Percentiles rank a stretch among this genome's conserved stretches.
These are phyloP conservation scores for Perodicticus potto DNA, from an alignment of 2,797 vertebrate species.

Conservation along the genomic window DNA sequence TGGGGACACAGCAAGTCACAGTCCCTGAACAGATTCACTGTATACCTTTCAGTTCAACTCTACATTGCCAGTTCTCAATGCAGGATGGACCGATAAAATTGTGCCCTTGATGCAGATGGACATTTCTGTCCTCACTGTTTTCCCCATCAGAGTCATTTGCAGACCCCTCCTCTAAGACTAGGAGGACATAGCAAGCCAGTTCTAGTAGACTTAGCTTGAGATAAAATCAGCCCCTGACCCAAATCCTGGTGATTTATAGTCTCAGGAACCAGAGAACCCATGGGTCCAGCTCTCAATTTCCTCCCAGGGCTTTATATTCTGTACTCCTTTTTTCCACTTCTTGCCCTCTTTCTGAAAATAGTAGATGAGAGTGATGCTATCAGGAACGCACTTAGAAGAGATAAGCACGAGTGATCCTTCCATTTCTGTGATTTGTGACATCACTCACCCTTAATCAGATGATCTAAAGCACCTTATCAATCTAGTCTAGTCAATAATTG, in stretches of 20 bases:
- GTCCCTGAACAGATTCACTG: not conserved
- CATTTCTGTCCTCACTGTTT: not conserved
- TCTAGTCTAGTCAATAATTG: not conserved
- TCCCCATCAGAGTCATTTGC: not conserved
- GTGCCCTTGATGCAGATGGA: not conserved
- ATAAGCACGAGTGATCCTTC: slow-evolving; percentile 8
- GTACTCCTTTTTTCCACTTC: slow-evolving; percentile 5
- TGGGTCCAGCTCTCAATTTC: slow-evolving; percentile 55
- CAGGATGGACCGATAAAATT: not conserved
- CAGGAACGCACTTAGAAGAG: slow-evolving; percentile 63
- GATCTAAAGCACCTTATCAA: not conserved
- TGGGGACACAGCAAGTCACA: not conserved
- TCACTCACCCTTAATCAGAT: not conserved
- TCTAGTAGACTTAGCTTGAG: not conserved
- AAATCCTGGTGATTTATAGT: slow-evolving; percentile 36
- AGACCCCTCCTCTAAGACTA: too few relatives aligned
- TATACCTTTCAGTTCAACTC: not conserved
- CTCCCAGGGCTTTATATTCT: slow-evolving; percentile 59
- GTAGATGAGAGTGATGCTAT: slow-evolving; percentile 62
- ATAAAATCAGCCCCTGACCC: not conserved
- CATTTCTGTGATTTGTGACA: not conserved
- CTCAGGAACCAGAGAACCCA: slow-evolving; percentile 60
- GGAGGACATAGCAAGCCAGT: not conserved
- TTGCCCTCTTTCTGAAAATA: slow-evolving; percentile 66
- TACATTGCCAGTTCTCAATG: not conserved